Evolutionary conservation across 2,888 invertebrate genomes (phyloP).

Genomic region (Cacoxenus indagator): DNA sequence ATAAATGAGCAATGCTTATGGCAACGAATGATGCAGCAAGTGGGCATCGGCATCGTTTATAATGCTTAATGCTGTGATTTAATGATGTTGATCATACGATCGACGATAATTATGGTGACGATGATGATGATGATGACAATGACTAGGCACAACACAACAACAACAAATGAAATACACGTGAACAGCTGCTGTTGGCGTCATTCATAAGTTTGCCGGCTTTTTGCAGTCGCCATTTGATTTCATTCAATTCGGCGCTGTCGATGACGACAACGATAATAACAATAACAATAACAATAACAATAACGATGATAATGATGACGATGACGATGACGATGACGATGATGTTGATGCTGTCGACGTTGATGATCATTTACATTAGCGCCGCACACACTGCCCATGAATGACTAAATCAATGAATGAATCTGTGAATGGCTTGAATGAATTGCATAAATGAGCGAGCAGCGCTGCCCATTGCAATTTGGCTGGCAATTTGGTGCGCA

Average conservation of each 20-base stretch:
- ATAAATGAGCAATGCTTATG: neutral
- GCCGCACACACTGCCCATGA: neutral
- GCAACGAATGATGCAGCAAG: neutral
- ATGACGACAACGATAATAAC: neutral
- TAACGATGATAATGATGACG: neutral
- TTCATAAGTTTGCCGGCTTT: conserved; percentile 1
- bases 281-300: conserved; percentile 16
- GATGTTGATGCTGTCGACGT: neutral
- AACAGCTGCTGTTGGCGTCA: neutral
- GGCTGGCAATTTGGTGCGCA: neutral
- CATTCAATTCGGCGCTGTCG: neutral
- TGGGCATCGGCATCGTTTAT: neutral
- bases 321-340: conserved; percentile 20
- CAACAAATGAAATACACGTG: neutral
- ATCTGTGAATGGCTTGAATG: conserved; percentile 16
- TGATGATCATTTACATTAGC: neutral
- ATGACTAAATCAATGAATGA: conserved; percentile 24
- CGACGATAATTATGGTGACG: no score
- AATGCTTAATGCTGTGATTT: no score
- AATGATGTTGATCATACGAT: no score
- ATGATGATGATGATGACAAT: neutral
- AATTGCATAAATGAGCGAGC: neutral
- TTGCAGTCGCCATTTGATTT: neutral
- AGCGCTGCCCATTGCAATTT: neutral
- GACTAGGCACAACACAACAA: neutral